These are phyloP conservation scores for Pantherophis vulpinus DNA, from an alignment of 2,797 vertebrate species.

Conservation along the genomic window DNA sequence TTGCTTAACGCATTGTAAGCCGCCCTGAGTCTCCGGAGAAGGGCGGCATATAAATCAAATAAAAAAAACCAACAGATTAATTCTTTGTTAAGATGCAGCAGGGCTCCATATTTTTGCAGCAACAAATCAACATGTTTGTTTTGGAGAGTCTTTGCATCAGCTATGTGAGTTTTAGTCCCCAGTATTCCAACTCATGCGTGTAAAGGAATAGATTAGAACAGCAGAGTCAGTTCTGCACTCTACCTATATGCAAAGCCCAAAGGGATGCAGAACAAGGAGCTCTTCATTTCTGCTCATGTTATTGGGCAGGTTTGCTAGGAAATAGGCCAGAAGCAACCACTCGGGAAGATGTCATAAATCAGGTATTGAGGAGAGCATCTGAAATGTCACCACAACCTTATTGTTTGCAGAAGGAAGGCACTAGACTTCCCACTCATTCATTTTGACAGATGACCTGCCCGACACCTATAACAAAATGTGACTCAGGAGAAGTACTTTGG, in stretches of 20 bases:
- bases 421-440: conserved; percentile 46
- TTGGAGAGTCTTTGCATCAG: background rate
- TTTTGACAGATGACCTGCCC: conserved; percentile 54
- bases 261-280: conserved; percentile 12
- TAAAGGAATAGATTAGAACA: background rate
- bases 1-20: too few species aligned
- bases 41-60: too few species aligned
- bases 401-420: conserved; percentile 42
- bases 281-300: conserved; percentile 22
- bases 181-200: background rate
- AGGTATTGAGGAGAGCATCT: conserved; percentile 41
- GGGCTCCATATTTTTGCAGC: background rate
- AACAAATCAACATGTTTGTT: background rate
- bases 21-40: too few species aligned
- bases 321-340: conserved; percentile 27
- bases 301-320: conserved; percentile 30
- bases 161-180: background rate
- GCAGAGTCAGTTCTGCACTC: background rate
- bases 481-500: conserved; percentile 44
- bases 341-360: conserved; percentile 43
- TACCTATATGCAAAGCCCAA: background rate
- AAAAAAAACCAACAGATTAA: background rate
- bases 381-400: conserved; percentile 45
- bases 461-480: conserved; percentile 49
- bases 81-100: background rate